A percentile compares a stretch with the other conserved stretches of the same genome.
These are phyloP conservation scores for Poecilia picta DNA, from an alignment of 2,797 vertebrate species.

Conservation along the genomic window DNA sequence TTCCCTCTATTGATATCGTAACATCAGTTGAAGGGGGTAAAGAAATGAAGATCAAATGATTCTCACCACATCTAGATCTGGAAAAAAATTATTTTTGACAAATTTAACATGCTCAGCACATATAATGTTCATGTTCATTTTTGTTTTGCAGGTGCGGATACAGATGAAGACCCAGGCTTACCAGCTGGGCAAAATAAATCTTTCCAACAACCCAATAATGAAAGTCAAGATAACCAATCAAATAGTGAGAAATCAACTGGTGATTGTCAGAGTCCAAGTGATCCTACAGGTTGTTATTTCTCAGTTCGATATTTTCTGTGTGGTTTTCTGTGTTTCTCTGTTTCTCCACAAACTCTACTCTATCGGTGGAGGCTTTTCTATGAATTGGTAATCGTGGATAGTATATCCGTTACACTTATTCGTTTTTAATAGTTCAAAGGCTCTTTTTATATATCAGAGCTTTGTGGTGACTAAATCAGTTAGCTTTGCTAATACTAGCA, in stretches of 20 bases:
- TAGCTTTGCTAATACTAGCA: conserved; percentile 4
- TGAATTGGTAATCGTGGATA: background rate
- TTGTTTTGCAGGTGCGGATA: background rate
- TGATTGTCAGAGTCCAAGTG: too few species aligned
- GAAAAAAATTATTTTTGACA: background rate
- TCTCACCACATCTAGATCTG: background rate
- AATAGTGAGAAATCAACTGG: too few species aligned
- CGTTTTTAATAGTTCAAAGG: background rate
- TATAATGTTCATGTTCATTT: background rate
- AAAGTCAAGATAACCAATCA: too few species aligned
- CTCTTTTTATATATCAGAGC: background rate
- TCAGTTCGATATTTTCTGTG: too few species aligned
- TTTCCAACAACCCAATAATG: too few species aligned
- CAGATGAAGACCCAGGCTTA: too few species aligned
- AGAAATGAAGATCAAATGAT: background rate
- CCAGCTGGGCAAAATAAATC: too few species aligned
- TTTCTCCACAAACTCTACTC: too few species aligned
- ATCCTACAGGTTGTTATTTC: too few species aligned
- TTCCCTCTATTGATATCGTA: too few species aligned
- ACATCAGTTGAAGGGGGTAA: background rate
- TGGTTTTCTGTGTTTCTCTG: too few species aligned
- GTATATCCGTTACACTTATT: accelerated
- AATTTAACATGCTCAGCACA: background rate
- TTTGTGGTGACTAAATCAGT: background rate
- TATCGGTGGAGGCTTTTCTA: background rate